phyloP scores from a whole-genome alignment of 2,888 invertebrate species.

The Serrognathus titanus region DNA sequence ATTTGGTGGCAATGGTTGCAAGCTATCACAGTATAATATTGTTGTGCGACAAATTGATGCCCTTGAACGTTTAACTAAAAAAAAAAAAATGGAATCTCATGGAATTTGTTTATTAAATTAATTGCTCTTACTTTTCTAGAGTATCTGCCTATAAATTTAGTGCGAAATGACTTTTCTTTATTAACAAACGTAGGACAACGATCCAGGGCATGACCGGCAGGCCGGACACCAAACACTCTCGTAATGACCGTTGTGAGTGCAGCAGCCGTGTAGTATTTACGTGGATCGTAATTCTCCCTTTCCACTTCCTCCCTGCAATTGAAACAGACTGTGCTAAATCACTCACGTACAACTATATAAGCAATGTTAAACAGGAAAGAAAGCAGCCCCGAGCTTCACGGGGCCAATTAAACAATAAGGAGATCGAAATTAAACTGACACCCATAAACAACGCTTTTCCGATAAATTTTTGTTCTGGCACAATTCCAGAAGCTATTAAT shows the following conservation, averaged over 20 bases:
- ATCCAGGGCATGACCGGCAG: conserved; percentile 61
- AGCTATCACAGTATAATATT: conserved; percentile 84
- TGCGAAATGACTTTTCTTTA: conserved; percentile 75
- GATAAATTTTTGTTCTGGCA: too few species aligned
- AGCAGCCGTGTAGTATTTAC: conserved; percentile 68
- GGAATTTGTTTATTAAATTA: too few species aligned
- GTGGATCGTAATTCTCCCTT: conserved; percentile 57
- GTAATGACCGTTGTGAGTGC: conserved; percentile 77
- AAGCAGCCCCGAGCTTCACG: too few species aligned
- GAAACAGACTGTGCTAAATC: background rate
- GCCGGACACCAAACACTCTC: conserved; percentile 70
- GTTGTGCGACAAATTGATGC: conserved; percentile 85
- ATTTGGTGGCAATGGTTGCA: conserved; percentile 92
- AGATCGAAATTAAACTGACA: too few species aligned
- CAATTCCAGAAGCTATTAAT: too few species aligned
- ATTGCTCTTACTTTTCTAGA: conserved; percentile 56
- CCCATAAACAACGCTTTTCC: too few species aligned
- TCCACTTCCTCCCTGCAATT: conserved; percentile 61
- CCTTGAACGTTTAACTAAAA: conserved; percentile 72
- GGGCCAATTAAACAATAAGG: too few species aligned
- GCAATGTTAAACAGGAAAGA: too few species aligned
- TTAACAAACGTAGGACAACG: conserved; percentile 80
- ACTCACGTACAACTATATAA: too few species aligned
- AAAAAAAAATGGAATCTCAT: conserved; percentile 7
- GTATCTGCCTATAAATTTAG: conserved; percentile 58